Evolutionary conservation across 2,888 invertebrate species (phyloP).

Genomic region (Diadromus collaris): DNA sequence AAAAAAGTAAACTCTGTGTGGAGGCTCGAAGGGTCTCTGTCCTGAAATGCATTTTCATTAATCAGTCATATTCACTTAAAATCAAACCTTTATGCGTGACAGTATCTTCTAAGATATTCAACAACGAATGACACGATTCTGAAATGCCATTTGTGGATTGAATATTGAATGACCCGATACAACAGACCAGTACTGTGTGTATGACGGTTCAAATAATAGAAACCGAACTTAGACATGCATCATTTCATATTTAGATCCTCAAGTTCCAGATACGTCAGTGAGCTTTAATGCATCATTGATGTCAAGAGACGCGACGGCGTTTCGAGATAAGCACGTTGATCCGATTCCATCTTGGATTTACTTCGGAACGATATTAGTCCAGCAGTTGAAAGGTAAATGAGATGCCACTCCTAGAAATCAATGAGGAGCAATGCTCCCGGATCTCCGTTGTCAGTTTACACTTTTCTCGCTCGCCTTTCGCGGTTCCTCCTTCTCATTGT

Average conservation of each 20-base stretch:
- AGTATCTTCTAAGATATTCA: background rate
- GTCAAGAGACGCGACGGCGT: background rate
- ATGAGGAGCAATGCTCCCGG: background rate
- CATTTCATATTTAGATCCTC: background rate
- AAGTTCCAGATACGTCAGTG: background rate
- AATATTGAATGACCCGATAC: too few relatives aligned
- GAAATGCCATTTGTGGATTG: too few relatives aligned
- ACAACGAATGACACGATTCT: too few relatives aligned
- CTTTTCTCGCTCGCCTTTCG: conserved; percentile 33
- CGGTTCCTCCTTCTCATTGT: background rate
- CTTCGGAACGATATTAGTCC: background rate
- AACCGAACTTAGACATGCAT: too few relatives aligned
- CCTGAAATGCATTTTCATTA: background rate
- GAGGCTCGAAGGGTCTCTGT: background rate
- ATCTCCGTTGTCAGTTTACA: background rate
- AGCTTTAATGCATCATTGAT: background rate
- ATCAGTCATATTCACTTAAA: background rate
- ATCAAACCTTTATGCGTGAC: background rate
- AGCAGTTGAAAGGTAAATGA: background rate
- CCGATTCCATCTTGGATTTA: background rate
- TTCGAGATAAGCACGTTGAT: background rate
- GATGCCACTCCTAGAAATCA: background rate
- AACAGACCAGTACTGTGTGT: too few relatives aligned
- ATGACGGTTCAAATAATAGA: too few relatives aligned
- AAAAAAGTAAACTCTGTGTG: background rate